Evolutionary conservation across 92 coral and sea anemone genomes (phyloP), one percentile per base, ranked within the genome.

Genomic region (Nematostella vectensis): DNA sequence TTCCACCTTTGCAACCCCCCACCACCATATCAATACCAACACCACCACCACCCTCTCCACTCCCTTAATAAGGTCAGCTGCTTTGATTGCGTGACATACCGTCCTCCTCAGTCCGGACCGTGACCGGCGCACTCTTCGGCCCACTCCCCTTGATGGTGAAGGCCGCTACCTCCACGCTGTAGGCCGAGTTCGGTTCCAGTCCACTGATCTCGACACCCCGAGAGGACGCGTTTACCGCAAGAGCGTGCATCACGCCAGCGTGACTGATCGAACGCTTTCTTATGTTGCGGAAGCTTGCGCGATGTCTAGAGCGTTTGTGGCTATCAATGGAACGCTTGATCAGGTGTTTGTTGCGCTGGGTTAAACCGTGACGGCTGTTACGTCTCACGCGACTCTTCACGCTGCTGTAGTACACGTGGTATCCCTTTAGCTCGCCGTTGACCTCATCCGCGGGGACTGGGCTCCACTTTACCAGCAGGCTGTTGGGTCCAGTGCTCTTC

Each of bases 381-480:
- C 85, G 75, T 33, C 31, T 78, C 2, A 29, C 16, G 48, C 58
- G 65, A 29, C 36, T 26, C 6, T 16, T 48, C 12, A 62, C 59
- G 11, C 50, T 59, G 25, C 47, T 65, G 69, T 80, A 85, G 25
- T 71, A 61, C 28, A 85, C 81, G 50, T 78, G 68, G 42, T 85
- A 85, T 0, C 95, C 88, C 37, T 42, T 30, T 30, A 85, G 43
- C 24, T 62, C 63, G 0, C 95, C 95, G 62, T 75, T 77, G 2
- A 71, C 57, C 48, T 62, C 47, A 17, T 71, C 45, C 13, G 44
- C 39, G 15, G 81, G 53, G 13, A 85, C 63, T 31, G 88, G 81
- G 13, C 74, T 71, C 95, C 88, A 85, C 50, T 76, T 58, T 23
- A 85, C 71, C 38, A 68, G 55, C 27, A 85, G 75, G 58, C 78